Percentiles rank a stretch among this genome's conserved stretches.
Conservation (phyloP, 2,888 invertebrate genomes). For the Globia sparganii region DNA sequence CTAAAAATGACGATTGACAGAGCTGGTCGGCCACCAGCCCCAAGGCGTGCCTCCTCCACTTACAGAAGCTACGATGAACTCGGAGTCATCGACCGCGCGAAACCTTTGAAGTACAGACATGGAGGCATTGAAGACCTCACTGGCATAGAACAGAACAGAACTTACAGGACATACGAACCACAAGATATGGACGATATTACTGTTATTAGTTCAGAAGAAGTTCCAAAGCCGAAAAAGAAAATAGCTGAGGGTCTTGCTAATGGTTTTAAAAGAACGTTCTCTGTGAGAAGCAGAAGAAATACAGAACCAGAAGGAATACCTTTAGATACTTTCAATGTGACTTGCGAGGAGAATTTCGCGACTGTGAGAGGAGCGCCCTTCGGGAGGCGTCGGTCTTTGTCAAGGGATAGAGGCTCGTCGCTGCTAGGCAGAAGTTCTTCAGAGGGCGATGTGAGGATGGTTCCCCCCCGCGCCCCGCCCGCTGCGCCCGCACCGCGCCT, state of each 20-base stretch:
- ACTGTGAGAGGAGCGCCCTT: conserved; percentile 87
- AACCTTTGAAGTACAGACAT: conserved; percentile 83
- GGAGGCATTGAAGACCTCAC: conserved; percentile 86
- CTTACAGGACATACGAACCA: conserved; percentile 77
- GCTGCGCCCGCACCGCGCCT: conserved; percentile 87
- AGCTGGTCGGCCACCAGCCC: conserved; percentile 86
- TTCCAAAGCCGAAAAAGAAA: conserved; percentile 82
- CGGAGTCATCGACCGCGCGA: conserved; percentile 82
- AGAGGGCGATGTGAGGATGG: conserved; percentile 92
- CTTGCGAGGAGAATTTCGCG: conserved; percentile 84
- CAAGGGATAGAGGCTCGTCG: conserved; percentile 88
- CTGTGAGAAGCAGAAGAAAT: conserved; percentile 83
- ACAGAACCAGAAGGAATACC: conserved; percentile 83
- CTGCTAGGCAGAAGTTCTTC: conserved; percentile 92
- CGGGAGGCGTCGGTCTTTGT: conserved; percentile 86
- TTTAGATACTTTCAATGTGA: conserved; percentile 83
- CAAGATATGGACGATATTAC: conserved; percentile 86
- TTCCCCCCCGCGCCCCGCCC: conserved; percentile 81
- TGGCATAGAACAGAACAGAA: conserved; percentile 79
- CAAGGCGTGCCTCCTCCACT: conserved; percentile 84
- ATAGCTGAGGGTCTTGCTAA: conserved; percentile 86
- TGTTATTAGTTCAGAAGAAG: conserved; percentile 87
- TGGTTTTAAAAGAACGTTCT: conserved; percentile 86
- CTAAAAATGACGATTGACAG: conserved; percentile 86
- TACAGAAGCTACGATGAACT: conserved; percentile 89